A percentile compares a stretch with the other conserved stretches of the same genome.
Evolutionary conservation across 2,797 vertebrate species (phyloP).

Genomic region (Zenarchopterus dispar): DNA sequence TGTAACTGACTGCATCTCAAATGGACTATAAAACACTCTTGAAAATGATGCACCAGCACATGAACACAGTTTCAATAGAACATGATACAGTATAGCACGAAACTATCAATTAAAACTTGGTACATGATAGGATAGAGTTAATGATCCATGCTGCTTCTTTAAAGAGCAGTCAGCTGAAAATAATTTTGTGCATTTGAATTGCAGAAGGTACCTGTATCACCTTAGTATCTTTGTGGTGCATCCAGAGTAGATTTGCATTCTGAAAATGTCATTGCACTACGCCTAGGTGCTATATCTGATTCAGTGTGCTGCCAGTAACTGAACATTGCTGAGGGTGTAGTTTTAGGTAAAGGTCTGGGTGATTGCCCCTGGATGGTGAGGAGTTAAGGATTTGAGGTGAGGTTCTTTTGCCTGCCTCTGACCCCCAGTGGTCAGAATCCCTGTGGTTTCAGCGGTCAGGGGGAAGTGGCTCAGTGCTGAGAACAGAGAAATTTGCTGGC

Average conservation of each 20-base stretch:
- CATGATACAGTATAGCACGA: conserved; percentile 53
- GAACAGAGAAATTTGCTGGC: conserved; percentile 71
- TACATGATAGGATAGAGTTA: conserved; percentile 55
- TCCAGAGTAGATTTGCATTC: conserved; percentile 46
- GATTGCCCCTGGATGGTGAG: conserved; percentile 27
- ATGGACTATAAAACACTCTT: conserved; percentile 7
- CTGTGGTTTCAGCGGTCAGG: conserved; percentile 58
- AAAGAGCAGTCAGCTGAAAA: conserved; percentile 63
- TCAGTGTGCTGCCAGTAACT: conserved; percentile 23
- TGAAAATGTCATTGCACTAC: conserved; percentile 61
- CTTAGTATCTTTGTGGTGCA: conserved; percentile 62
- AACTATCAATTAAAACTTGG: conserved; percentile 62
- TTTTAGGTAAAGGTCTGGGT: conserved; percentile 41
- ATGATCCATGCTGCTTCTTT: conserved; percentile 66
- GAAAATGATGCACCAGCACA: conserved; percentile 12
- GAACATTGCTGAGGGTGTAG: conserved; percentile 38
- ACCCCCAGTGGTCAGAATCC: conserved; percentile 56
- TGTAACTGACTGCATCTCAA: conserved; percentile 33
- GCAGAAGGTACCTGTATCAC: conserved; percentile 59
- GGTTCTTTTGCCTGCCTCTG: conserved; percentile 45
- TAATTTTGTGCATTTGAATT: conserved; percentile 58
- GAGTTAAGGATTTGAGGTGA: conserved; percentile 12
- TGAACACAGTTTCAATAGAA: conserved; percentile 40
- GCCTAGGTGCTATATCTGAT: conserved; percentile 38
- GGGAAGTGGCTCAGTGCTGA: conserved; percentile 47